Evolutionary conservation across 2,888 invertebrate genomes (phyloP).

Genomic region (Vannuccia rotundouncinata): DNA sequence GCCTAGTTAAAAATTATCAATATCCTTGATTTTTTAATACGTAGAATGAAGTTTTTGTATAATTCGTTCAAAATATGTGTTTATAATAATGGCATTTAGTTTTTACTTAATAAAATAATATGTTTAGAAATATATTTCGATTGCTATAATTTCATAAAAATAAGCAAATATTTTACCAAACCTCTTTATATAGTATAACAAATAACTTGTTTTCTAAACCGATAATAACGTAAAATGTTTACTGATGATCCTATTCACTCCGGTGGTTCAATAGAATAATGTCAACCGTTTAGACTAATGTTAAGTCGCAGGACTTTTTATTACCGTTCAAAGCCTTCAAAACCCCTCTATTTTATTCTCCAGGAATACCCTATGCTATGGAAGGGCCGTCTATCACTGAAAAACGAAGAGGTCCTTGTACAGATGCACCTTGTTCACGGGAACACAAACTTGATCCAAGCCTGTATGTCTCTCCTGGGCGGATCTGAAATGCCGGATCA

Average conservation of each 20-base stretch:
- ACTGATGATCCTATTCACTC: too few species aligned
- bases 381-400: constrained; percentile 87
- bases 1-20: too few species aligned
- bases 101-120: background rate
- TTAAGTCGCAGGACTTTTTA: too few species aligned
- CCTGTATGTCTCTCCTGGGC: constrained; percentile 67
- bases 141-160: background rate
- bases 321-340: too few species aligned
- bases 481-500: background rate
- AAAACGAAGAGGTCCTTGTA: constrained; percentile 91
- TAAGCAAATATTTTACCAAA: background rate
- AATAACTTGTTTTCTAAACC: background rate
- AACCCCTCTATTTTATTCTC: background rate
- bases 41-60: too few species aligned
- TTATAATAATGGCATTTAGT: background rate
- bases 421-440: constrained; percentile 98
- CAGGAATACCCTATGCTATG: constrained; percentile 86
- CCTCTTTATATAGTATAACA: background rate
- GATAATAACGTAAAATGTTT: background rate
- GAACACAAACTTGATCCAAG: constrained; percentile 77
- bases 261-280: too few species aligned
- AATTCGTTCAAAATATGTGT: too few species aligned
- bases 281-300: too few species aligned
- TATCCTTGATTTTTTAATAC: too few species aligned
- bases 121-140: too few species aligned